These are phyloP conservation scores for Calyptomena viridis DNA, from an alignment of 2,113 vertebrate genomes.

Conservation along the genomic window DNA sequence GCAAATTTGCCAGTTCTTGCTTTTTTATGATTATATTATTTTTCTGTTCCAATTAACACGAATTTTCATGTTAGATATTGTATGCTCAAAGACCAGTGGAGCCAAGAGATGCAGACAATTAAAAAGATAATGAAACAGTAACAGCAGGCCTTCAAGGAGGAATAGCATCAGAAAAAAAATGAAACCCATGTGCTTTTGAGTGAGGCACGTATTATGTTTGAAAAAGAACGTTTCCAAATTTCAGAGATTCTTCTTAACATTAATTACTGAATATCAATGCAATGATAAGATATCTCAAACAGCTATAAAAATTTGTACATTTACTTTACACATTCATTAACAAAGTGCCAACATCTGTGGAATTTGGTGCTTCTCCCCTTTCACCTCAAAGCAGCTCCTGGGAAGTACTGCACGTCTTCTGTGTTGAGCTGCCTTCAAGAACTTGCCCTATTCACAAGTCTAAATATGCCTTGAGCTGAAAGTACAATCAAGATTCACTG, in stretches of 20 bases:
- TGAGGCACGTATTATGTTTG: neutral
- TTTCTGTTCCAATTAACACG: neutral
- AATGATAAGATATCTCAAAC: neutral
- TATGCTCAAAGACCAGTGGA: neutral
- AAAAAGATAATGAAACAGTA: neutral
- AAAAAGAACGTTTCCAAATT: neutral
- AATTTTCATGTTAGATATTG: neutral
- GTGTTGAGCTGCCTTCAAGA: neutral
- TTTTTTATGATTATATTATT: neutral
- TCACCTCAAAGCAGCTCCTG: neutral
- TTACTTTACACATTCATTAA: neutral
- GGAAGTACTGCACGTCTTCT: accelerated
- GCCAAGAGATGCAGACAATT: neutral
- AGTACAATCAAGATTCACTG: neutral
- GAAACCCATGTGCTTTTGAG: accelerated
- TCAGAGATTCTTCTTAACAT: neutral
- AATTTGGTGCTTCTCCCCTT: neutral
- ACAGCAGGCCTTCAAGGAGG: neutral
- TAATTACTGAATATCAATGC: neutral
- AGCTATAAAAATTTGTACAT: neutral
- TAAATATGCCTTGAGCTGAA: neutral
- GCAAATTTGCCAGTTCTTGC: neutral
- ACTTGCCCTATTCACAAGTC: neutral
- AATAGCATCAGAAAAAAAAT: neutral
- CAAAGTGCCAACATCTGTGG: neutral